Evolutionary conservation across 2,888 invertebrate species (phyloP), one percentile per base, ranked within the genome.

Genomic region (Brachypalpus laphriformis): DNA sequence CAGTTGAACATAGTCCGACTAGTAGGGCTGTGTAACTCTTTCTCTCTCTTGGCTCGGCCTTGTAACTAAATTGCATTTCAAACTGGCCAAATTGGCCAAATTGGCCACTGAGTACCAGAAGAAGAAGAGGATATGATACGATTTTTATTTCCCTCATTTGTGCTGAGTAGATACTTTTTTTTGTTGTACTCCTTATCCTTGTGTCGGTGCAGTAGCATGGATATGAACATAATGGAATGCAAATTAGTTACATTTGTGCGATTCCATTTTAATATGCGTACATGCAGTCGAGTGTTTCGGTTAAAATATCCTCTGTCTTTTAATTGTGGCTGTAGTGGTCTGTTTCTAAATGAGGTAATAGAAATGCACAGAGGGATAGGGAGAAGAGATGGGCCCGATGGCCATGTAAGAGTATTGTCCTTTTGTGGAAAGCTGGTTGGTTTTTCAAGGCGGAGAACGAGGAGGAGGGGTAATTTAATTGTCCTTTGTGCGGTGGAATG

Each of bases 191-290:
- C 45, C 25, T 54, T 61, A 54, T 68, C 61, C 28, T 61, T 77
- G 51, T 77, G 49, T 51, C 16, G 47, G 37, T 34, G 11, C 20
- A 40, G 28, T 34, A 11, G 54, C 65, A 54, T 61, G 65, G 82
- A 78, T 57, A 61, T 66, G 16, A 49, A 51, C 68, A 63, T 80
- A 83, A 83, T 83, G 80, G 74, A 80, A 83, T 83, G 83, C 83
- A 83, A 80, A 83, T 83, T 83, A 83, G 83, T 80, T 70, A 83
- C 83, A 74, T 83, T 80, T 61, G 80, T 80, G 51, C 83, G 63
- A 74, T 80, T 83, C 74, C 74, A 18, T 70, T 74, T 80, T 74
- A 70, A 75, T 80, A 74, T 83, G 82, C 82, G 78, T 83, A 68
- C 83, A 80, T 80, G 83, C 61, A 68, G 22, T 49, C 9, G 49